phyloP scores from a whole-genome alignment of 1,140 invertebrate genomes.

The Homarus americanus region DNA sequence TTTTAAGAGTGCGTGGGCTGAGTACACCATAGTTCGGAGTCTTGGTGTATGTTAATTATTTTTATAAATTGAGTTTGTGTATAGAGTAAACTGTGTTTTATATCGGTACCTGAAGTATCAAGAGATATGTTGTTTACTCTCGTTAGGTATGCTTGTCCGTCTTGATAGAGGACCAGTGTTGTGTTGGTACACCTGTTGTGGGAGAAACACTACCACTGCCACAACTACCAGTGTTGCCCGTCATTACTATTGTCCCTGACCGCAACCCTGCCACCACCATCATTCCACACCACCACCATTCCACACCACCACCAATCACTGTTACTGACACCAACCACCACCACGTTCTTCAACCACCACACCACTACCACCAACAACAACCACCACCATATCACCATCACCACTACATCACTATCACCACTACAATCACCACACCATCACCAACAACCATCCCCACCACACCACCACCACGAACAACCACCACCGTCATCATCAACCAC shows the following conservation, averaged over 20 bases:
- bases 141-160: no score
- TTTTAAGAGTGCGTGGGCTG: no score
- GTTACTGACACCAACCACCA: no score
- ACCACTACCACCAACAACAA: neutral
- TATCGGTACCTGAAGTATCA: no score
- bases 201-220: neutral
- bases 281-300: neutral
- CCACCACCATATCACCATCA: constrained; percentile 6
- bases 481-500: neutral
- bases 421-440: neutral
- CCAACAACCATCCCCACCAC: neutral
- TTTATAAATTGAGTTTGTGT: no score
- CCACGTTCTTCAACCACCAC: neutral
- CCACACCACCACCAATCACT: neutral
- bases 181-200: no score
- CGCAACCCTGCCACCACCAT: neutral
- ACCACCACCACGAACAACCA: neutral
- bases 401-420: neutral
- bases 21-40: no score
- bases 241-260: neutral
- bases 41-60: no score
- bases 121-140: no score
- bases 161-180: no score
- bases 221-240: neutral
- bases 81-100: no score